Evolutionary conservation across 1,140 invertebrate genomes (phyloP), one percentile per base, ranked within the genome.

Genomic region (Papilio xuthus): DNA sequence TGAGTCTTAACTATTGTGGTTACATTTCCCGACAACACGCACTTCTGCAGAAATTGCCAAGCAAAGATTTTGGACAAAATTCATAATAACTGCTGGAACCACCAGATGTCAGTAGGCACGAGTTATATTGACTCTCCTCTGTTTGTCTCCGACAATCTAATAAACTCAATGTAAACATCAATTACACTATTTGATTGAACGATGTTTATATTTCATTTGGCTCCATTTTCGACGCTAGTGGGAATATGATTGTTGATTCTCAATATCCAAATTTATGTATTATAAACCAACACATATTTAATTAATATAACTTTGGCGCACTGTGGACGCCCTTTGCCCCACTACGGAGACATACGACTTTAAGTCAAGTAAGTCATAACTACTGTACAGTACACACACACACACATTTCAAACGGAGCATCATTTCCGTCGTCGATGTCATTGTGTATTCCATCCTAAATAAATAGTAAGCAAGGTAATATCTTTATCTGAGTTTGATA

Each of bases 201-300:
- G 50, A 23, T 73, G 71, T 73, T 73, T 23, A 73, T 73, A 73
- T 73, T 72, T 72, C 71, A 72, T 72, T 72, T 47, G 71, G 41
- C 71, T 44, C 69, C 69, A 28, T 41, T 70, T 41, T 41, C 15
- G n/a, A 70, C n/a, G 28, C 37, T 70, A 70, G 28, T 37, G 28
- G 15, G 28, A 70, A 70, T 8, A 41, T 70, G 2, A 70, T 70
- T 70, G 28, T 37, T 37, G 69, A 37, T 70, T 41, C 69, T 70
- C 18, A 9, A 41, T 37, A n/a, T 70, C 37, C 69, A 32, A 69
- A 32, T 70, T n/a, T 20, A 53, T 53, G 28, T 70, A 63, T 18
- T n/a, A n/a, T 63, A 37, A 70, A 70, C 37, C 26, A 41, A 70
- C 37, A 41, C 13, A 23, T 32, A 9, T n/a, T 32, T 41, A 70